A percentile compares a stretch with the other conserved stretches of the same genome.
These are phyloP conservation scores for Megalopta genalis DNA, from an alignment of 1,140 invertebrate species.

Conservation along the genomic window DNA sequence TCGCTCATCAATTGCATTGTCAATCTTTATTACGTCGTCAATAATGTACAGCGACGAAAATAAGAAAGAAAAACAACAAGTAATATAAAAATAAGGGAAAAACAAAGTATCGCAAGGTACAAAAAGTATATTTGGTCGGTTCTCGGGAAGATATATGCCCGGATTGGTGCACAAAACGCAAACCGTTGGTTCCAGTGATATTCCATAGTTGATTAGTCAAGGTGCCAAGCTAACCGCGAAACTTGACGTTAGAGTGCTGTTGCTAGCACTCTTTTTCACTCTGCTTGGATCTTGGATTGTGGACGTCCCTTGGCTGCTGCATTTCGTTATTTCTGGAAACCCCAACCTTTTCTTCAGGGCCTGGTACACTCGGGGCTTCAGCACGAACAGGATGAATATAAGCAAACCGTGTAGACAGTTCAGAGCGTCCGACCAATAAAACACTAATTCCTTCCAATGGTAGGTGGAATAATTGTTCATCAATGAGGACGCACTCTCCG, in stretches of 20 bases:
- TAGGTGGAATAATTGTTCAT: constrained; percentile 56
- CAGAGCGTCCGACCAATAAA: constrained; percentile 80
- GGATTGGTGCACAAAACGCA: too few species aligned
- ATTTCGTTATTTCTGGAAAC: constrained; percentile 20
- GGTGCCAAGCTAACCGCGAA: constrained; percentile 52
- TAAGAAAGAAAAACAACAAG: not conserved
- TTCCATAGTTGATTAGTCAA: constrained; percentile 17
- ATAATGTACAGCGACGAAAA: not conserved
- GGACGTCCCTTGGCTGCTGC: constrained; percentile 21
- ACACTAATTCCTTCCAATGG: constrained; percentile 50
- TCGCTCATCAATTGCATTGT: not conserved
- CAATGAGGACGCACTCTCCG: constrained; percentile 83
- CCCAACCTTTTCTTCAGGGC: constrained; percentile 64
- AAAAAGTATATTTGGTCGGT: not conserved
- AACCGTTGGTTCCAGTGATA: not conserved
- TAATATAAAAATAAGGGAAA: not conserved
- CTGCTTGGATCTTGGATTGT: constrained; percentile 63
- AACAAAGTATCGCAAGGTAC: not conserved
- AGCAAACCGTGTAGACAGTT: constrained; percentile 84
- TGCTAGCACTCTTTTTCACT: constrained; percentile 64
- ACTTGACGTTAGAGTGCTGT: constrained; percentile 67
- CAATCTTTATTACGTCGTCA: not conserved
- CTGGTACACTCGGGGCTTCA: constrained; percentile 81
- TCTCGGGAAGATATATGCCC: not conserved
- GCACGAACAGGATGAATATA: constrained; percentile 84